These are phyloP conservation scores for Alcis repandata DNA, from an alignment of 2,888 invertebrate genomes.

Conservation along the genomic window DNA sequence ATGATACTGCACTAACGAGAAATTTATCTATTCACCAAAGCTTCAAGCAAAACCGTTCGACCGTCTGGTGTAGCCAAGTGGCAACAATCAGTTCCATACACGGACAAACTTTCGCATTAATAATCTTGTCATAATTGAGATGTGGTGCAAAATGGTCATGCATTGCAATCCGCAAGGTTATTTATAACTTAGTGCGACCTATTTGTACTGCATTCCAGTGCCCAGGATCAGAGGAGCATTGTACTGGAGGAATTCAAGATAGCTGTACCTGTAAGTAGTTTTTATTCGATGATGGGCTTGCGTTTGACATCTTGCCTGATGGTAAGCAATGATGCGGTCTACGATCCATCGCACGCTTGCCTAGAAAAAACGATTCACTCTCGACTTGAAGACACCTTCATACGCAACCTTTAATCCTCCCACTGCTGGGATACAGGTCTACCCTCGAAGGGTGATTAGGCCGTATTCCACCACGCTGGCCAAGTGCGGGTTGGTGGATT, in stretches of 20 bases:
- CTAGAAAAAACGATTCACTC: no score
- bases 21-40: no score
- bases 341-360: no score
- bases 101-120: neutral
- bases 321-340: no score
- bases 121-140: slow-evolving; percentile 4
- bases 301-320: neutral
- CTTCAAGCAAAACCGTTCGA: no score
- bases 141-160: slow-evolving; percentile 25
- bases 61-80: neutral
- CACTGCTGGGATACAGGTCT: no score
- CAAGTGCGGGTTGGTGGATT: no score
- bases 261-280: neutral
- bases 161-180: slow-evolving; percentile 26
- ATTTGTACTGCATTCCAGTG: slow-evolving; percentile 35
- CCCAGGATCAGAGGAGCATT: slow-evolving; percentile 12
- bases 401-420: no score
- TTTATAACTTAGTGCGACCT: slow-evolving; percentile 34
- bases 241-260: slow-evolving; percentile 11
- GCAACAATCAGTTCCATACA: neutral
- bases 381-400: no score
- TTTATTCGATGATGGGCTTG: neutral
- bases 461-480: no score
- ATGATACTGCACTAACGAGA: no score
- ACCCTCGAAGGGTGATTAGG: no score